phyloP scores from a whole-genome alignment of 1,140 invertebrate genomes.

The Saccostrea glomerata region DNA sequence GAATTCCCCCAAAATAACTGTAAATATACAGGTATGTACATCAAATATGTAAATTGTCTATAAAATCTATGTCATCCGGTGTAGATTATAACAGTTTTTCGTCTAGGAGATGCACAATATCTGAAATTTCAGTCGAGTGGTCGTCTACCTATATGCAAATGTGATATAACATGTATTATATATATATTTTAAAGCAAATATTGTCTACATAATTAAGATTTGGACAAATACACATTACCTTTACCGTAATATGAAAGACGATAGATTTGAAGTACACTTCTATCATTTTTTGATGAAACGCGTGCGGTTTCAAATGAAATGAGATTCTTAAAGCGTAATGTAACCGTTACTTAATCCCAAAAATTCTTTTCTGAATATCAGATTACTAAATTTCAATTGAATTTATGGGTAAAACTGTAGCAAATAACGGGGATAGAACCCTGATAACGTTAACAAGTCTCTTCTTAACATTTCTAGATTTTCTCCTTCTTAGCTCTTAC shows the following conservation, averaged over 20 bases:
- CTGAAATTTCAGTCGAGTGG: background rate
- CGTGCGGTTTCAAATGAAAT: slow-evolving; percentile 15
- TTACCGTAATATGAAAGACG: slow-evolving; percentile 20
- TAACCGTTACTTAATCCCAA: background rate
- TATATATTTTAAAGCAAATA: background rate
- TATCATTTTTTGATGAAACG: background rate
- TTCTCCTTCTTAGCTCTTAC: background rate
- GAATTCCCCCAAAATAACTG: background rate
- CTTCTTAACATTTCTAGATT: background rate
- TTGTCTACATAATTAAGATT: slow-evolving; percentile 15
- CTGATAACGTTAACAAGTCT: background rate
- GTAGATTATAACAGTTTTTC: background rate
- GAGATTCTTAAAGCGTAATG: background rate
- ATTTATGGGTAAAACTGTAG: slow-evolving; percentile 3
- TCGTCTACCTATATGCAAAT: background rate
- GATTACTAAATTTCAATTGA: slow-evolving; percentile 23
- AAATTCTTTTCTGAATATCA: background rate
- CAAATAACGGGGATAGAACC: background rate
- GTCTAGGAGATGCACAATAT: background rate
- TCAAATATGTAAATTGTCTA: slow-evolving; percentile 1
- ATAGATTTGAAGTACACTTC: background rate
- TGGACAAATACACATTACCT: background rate
- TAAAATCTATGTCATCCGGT: background rate
- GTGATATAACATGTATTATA: background rate
- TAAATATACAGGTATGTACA: slow-evolving; percentile 5